A percentile compares a stretch with the other conserved stretches of the same genome.
These are phyloP conservation scores for Mico argentatus DNA, from an alignment of 2,797 vertebrate species.

Conservation along the genomic window DNA sequence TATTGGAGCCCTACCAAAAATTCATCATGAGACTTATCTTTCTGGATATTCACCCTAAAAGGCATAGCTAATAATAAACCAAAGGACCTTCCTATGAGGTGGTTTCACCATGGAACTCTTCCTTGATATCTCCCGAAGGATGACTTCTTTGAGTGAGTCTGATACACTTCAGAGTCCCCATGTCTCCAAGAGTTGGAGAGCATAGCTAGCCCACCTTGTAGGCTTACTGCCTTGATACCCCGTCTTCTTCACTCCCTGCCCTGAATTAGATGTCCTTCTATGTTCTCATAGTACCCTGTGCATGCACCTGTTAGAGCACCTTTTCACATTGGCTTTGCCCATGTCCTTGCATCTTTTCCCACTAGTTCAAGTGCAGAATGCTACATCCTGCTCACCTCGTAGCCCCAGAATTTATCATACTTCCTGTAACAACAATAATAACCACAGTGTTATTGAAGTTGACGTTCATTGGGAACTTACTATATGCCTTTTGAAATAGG, in stretches of 20 bases:
- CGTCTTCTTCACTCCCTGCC: neutral
- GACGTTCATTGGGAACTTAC: neutral
- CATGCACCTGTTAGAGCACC: neutral
- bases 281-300: neutral
- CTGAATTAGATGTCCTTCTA: neutral
- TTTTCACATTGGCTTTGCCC: neutral
- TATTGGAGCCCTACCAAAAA: conserved; percentile 40
- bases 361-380: neutral
- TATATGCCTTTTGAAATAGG: neutral
- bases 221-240: neutral
- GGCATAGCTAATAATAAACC: neutral
- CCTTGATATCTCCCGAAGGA: neutral
- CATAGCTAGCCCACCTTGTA: neutral
- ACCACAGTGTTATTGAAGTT: neutral
- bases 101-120: neutral
- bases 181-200: neutral
- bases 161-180: neutral
- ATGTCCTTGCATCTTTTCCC: neutral
- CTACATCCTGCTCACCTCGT: neutral
- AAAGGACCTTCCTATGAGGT: neutral
- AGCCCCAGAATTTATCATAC: neutral
- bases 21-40: neutral
- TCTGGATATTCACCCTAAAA: neutral
- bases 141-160: neutral
- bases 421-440: neutral